Conservation (phyloP, 1,140 invertebrate species). For the Drosophila setifemur region DNA sequence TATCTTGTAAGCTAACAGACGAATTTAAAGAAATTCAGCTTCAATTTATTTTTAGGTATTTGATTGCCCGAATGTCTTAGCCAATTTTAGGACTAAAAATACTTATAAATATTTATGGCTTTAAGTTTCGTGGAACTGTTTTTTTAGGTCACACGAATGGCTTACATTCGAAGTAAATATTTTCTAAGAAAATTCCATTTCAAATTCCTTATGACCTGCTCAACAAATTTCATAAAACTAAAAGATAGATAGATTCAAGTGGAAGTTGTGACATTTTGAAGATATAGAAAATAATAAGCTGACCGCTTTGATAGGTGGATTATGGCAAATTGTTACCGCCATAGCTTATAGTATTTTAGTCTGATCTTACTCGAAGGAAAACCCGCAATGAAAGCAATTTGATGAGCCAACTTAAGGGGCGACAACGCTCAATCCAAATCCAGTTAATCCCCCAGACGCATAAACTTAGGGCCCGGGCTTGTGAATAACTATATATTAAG, state of each 20-base stretch:
- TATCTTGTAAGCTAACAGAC: too few species aligned
- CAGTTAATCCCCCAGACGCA: slow-evolving; percentile 13
- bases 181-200: too few species aligned
- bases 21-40: too few species aligned
- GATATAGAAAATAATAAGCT: too few species aligned
- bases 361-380: too few species aligned
- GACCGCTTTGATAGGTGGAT: slow-evolving; percentile 1
- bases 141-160: background rate
- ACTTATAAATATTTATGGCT: background rate
- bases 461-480: background rate
- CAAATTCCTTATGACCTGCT: too few species aligned
- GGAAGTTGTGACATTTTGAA: too few species aligned
- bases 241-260: too few species aligned
- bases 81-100: background rate
- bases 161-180: too few species aligned
- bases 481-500: slow-evolving; percentile 5
- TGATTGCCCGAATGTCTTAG: background rate
- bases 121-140: background rate
- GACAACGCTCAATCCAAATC: background rate
- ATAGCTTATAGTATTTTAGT: background rate
- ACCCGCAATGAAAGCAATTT: slow-evolving; percentile 11
- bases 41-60: slow-evolving; percentile 4
- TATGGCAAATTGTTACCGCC: background rate
- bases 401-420: slow-evolving; percentile 9
- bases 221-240: too few species aligned